phyloP scores from a whole-genome alignment of 1,140 invertebrate genomes.

The Formica selysi region DNA sequence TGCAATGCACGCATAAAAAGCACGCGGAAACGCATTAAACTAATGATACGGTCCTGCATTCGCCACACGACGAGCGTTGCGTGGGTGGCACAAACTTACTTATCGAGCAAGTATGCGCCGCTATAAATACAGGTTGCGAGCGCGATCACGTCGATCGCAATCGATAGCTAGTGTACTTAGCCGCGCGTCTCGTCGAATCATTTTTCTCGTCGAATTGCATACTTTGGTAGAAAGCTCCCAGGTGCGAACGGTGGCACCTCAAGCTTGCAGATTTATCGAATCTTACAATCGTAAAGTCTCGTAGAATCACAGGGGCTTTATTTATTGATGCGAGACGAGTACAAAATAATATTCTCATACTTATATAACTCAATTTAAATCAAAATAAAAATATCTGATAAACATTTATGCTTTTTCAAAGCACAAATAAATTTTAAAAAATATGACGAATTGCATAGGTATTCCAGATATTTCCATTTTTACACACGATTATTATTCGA shows the following conservation, averaged over 20 bases:
- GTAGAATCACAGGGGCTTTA: not conserved
- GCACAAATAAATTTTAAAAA: too few relatives aligned
- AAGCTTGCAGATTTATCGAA: not conserved
- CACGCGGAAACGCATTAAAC: slow-evolving; percentile 45
- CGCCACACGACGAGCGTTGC: slow-evolving; percentile 47
- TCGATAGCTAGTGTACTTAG: slow-evolving; percentile 14
- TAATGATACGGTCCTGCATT: slow-evolving; percentile 60
- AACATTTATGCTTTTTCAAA: too few relatives aligned
- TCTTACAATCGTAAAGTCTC: not conserved
- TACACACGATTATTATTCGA: not conserved
- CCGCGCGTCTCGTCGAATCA: not conserved
- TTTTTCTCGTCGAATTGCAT: slow-evolving; percentile 30
- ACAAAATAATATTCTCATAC: not conserved
- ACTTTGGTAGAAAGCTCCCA: slow-evolving; percentile 9
- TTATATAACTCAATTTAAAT: too few relatives aligned
- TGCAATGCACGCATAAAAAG: slow-evolving; percentile 69
- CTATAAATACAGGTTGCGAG: not conserved
- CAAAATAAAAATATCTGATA: too few relatives aligned
- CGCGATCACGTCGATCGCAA: slow-evolving; percentile 20
- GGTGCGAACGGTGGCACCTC: not conserved
- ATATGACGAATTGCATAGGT: too few relatives aligned
- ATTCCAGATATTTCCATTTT: too few relatives aligned
- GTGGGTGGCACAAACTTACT: slow-evolving; percentile 52
- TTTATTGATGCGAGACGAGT: not conserved
- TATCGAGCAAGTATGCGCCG: slow-evolving; percentile 13